A percentile compares a stretch with the other conserved stretches of the same genome.
Evolutionary conservation across 1,140 invertebrate genomes (phyloP).

Genomic region (Tachypleus tridentatus): DNA sequence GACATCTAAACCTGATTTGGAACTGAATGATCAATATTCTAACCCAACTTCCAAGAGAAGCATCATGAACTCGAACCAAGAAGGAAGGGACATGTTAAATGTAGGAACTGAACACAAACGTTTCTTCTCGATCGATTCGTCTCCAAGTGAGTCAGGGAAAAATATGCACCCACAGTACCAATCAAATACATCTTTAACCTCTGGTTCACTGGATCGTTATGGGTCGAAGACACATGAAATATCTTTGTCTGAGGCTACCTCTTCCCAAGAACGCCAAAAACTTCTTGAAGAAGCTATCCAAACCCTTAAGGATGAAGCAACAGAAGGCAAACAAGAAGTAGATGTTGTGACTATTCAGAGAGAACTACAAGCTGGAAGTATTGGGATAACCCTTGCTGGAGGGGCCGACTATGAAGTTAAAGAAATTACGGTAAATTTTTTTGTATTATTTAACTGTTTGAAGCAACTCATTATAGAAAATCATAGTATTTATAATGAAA

Average conservation of each 20-base stretch:
- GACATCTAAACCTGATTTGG: no score
- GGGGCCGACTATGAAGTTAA: constrained; percentile 79
- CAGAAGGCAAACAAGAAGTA: background rate
- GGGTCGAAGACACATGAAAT: background rate
- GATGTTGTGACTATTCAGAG: background rate
- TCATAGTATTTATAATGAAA: no score
- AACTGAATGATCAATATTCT: background rate
- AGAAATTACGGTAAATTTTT: constrained; percentile 62
- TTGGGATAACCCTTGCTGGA: constrained; percentile 74
- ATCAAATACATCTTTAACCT: background rate
- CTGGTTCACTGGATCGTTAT: background rate
- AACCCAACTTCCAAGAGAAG: background rate
- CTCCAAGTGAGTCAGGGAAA: background rate
- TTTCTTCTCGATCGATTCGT: background rate
- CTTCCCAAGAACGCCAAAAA: constrained; percentile 48
- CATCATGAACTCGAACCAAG: background rate
- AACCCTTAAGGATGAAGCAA: constrained; percentile 42
- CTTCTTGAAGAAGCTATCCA: constrained; percentile 49
- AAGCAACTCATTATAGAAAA: no score
- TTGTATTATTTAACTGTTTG: no score
- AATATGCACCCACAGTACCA: background rate
- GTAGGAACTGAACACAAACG: background rate
- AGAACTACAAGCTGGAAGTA: constrained; percentile 43
- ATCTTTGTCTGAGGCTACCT: constrained; percentile 35
- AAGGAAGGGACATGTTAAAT: background rate